Evolutionary conservation across 2,888 invertebrate genomes (phyloP).

Genomic region (Perizoma affinitatum): DNA sequence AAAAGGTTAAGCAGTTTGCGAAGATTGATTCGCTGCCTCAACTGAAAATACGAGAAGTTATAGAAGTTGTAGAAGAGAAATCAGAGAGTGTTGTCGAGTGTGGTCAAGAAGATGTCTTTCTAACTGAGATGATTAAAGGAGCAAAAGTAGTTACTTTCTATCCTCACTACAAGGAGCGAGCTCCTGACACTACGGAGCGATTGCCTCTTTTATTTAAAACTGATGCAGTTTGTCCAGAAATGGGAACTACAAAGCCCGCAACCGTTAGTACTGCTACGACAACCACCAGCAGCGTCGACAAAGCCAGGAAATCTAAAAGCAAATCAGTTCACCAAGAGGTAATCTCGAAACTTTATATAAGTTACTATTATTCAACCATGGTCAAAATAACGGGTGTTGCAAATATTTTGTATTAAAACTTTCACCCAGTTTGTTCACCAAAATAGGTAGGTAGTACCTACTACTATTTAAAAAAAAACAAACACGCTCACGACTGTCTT

Average conservation of each 20-base stretch:
- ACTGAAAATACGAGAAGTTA: slow-evolving; percentile 21
- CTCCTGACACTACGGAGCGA: background rate
- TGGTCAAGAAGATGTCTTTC: slow-evolving; percentile 12
- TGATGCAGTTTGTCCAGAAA: slow-evolving; percentile 6
- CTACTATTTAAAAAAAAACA: too few relatives aligned
- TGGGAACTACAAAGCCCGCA: background rate
- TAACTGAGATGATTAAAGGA: slow-evolving; percentile 47
- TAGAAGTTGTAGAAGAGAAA: slow-evolving; percentile 18
- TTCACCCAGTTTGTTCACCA: too few relatives aligned
- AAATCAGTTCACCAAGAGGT: background rate
- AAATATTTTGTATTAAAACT: too few relatives aligned
- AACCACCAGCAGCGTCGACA: background rate
- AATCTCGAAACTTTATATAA: too few relatives aligned
- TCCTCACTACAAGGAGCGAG: slow-evolving; percentile 19
- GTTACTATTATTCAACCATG: too few relatives aligned
- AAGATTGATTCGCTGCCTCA: slow-evolving; percentile 38
- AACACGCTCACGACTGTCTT: too few relatives aligned
- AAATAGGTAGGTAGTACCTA: too few relatives aligned
- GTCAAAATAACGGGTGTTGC: too few relatives aligned
- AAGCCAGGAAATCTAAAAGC: slow-evolving; percentile 1
- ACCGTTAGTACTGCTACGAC: slow-evolving; percentile 1
- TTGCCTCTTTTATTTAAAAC: slow-evolving; percentile 7
- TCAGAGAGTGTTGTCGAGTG: slow-evolving; percentile 47
- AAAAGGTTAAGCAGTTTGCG: slow-evolving; percentile 28
- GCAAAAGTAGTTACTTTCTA: slow-evolving; percentile 37